phyloP scores from a whole-genome alignment of 2,113 vertebrate species.

The Chaetura pelagica region DNA sequence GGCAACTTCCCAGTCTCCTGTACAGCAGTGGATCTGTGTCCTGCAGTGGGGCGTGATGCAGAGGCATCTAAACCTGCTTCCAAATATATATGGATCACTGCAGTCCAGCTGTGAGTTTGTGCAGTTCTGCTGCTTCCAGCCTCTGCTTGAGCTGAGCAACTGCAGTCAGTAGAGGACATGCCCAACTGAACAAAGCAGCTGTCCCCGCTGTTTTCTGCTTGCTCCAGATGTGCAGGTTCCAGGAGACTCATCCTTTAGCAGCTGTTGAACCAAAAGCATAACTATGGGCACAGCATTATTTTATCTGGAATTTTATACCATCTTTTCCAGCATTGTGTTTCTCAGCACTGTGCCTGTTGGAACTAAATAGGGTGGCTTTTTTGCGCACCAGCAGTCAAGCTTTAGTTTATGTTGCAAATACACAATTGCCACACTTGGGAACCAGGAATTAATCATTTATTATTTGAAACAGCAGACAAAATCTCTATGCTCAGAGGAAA shows the following conservation, averaged over 20 bases:
- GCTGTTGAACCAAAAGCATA: neutral
- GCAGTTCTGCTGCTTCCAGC: neutral
- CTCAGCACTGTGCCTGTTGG: neutral
- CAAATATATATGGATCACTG: accelerated
- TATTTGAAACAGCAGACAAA: neutral
- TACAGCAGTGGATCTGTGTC: neutral
- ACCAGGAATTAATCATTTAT: constrained; percentile 1
- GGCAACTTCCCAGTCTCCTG: neutral
- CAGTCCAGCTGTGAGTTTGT: neutral
- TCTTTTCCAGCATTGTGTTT: neutral
- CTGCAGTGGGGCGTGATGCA: neutral
- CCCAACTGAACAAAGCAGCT: neutral
- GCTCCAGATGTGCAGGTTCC: neutral
- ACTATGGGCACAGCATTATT: neutral
- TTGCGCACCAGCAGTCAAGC: neutral
- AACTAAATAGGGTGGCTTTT: neutral
- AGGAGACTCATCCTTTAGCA: neutral
- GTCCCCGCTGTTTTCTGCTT: neutral
- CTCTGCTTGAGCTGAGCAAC: accelerated
- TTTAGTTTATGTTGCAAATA: neutral
- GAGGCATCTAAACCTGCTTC: neutral
- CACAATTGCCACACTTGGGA: neutral
- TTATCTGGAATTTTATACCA: neutral
- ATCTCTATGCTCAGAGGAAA: neutral
- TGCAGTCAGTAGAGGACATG: accelerated